A percentile compares a stretch with the other conserved stretches of the same genome.
phyloP scores from a whole-genome alignment of 2,888 invertebrate genomes.

The Eristalis pertinax region DNA sequence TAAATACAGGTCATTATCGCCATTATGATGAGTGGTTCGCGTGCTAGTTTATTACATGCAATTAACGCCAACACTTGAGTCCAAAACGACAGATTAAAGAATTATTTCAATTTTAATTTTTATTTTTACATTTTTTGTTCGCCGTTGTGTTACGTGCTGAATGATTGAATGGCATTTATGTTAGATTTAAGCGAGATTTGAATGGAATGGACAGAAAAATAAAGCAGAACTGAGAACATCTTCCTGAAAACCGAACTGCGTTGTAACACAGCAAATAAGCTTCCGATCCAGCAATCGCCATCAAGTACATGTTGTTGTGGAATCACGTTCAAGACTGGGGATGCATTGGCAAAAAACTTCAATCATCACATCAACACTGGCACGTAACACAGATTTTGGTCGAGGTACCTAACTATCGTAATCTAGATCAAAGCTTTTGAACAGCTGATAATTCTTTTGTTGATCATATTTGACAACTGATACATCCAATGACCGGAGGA shows the following conservation, averaged over 20 bases:
- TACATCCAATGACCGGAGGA: neutral
- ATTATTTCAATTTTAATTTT: neutral
- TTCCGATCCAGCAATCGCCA: too few relatives aligned
- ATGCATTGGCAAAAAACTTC: neutral
- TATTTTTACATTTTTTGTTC: neutral
- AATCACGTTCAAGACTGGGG: neutral
- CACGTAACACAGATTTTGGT: neutral
- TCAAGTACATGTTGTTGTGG: too few relatives aligned
- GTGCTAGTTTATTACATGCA: constrained; percentile 44
- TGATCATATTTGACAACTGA: neutral
- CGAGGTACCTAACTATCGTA: neutral
- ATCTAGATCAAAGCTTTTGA: neutral
- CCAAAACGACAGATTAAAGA: constrained; percentile 25
- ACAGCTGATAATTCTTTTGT: neutral
- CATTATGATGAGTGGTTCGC: constrained; percentile 16
- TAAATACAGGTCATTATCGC: constrained; percentile 22
- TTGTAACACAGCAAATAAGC: too few relatives aligned
- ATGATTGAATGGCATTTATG: neutral
- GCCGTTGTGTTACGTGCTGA: neutral
- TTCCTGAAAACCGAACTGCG: too few relatives aligned
- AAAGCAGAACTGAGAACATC: too few relatives aligned
- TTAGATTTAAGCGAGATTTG: neutral
- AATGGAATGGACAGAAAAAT: neutral
- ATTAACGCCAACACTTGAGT: constrained; percentile 23
- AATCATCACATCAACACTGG: neutral